Evolutionary conservation across 2,888 invertebrate species (phyloP), one percentile per base, ranked within the genome.

Genomic region (Dryobotodes eremita): DNA sequence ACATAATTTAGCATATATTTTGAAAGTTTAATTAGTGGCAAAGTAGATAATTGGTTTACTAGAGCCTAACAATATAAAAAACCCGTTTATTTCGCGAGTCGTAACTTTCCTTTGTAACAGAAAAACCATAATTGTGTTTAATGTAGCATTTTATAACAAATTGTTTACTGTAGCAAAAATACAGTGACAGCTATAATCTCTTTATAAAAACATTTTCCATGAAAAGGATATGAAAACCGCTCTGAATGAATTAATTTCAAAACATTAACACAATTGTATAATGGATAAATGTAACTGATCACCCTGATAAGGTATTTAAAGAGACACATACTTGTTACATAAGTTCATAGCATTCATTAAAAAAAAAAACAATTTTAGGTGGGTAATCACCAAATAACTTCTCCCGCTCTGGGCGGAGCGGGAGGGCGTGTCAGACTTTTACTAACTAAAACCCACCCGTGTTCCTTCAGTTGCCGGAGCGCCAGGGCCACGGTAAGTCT

Each of bases 231-330:
- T 31, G 23, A 65, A 26, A 26, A 73, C 42, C 26, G n/a, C 42
- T 42, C n/a, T 26, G 13, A 68, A 42, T 48, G 2, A 31, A 48
- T 76, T 55, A 0, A 55, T 64, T 31, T 53, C n/a, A 53, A 61
- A 77, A 31, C 55, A 65, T 75, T 75, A 57, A 57, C 65, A 46
- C 62, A 5, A 50, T 50, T 7, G 31, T 20, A 7, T 48, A 68
- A 20, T 48, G 26, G 15, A 15, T 50, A 50, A 23, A 50, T 53
- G 50, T 31, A 13, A 68, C 46, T 61, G 53, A 42, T 53, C 76
- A 57, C 23, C n/a, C 31, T 76, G 66, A 78, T 17, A 46, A 46
- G 2, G 11, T 69, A 53, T 46, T 50, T 53, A 50, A 23, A 1
- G 23, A 15, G 48, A 68, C 20, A 68, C 48, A 13, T 23, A 31